Evolutionary conservation across 1,140 invertebrate genomes (phyloP).

Genomic region (Oncopodura yosiiana): DNA sequence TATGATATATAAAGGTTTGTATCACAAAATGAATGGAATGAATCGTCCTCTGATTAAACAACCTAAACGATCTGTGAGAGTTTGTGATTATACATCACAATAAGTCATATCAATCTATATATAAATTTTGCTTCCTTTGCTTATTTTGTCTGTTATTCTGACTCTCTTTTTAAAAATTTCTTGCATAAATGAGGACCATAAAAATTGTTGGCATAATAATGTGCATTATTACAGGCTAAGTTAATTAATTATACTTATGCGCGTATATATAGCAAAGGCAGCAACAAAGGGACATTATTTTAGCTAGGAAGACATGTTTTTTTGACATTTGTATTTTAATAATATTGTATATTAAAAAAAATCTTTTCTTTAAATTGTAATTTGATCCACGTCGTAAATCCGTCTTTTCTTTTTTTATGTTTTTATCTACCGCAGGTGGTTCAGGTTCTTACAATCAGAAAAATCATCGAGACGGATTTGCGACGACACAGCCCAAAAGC

Average conservation of each 20-base stretch:
- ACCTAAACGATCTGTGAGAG: slow-evolving; percentile 77
- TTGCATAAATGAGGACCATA: background rate
- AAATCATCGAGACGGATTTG: slow-evolving; percentile 30
- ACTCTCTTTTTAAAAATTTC: background rate
- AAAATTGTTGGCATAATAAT: background rate
- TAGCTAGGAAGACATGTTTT: background rate
- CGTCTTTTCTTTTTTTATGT: slow-evolving; percentile 31
- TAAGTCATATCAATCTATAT: background rate
- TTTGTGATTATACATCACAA: slow-evolving; percentile 25
- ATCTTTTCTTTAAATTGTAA: slow-evolving; percentile 3
- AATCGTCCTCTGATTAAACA: slow-evolving; percentile 80
- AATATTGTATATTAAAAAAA: background rate
- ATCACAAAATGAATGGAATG: slow-evolving; percentile 93
- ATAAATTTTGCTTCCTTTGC: background rate
- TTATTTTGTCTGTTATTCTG: background rate
- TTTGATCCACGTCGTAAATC: slow-evolving; percentile 44
- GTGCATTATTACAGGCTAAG: too few species aligned
- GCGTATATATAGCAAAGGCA: too few species aligned
- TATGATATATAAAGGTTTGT: too few species aligned
- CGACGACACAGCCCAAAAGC: slow-evolving; percentile 29
- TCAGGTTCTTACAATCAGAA: slow-evolving; percentile 30
- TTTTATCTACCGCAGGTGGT: too few species aligned
- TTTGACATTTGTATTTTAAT: background rate
- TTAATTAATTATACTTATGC: too few species aligned
- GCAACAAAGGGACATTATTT: too few species aligned